Percentiles rank a stretch among this genome's conserved stretches.
Conservation (phyloP, 2,113 vertebrate species). For the Brachypteracias leptosomus region DNA sequence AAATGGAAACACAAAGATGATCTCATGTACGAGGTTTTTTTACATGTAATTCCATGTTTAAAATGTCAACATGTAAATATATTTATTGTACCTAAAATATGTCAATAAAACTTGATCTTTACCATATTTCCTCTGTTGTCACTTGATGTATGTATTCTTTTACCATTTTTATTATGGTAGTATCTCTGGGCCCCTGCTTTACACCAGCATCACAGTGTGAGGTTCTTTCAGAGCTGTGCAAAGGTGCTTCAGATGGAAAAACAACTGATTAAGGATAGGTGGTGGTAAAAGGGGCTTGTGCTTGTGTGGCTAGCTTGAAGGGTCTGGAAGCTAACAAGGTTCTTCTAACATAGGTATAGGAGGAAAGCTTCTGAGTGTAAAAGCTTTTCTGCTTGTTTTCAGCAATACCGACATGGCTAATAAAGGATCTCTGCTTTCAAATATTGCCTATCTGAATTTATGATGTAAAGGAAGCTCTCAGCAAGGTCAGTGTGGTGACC, state of each 20-base stretch:
- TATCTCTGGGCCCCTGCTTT: not conserved
- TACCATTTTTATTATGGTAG: not conserved
- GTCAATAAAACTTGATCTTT: slow-evolving; percentile 47
- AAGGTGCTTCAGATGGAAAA: not conserved
- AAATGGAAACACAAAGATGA: slow-evolving; percentile 41
- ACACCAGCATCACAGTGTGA: fast-evolving
- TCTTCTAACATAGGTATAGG: not conserved
- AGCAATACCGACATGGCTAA: not conserved
- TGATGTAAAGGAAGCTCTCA: not conserved
- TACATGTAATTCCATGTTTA: slow-evolving; percentile 21
- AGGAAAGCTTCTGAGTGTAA: not conserved
- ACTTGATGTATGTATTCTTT: not conserved
- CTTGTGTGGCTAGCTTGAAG: not conserved
- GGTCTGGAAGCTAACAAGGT: not conserved
- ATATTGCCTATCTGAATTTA: not conserved
- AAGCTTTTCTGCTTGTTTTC: not conserved
- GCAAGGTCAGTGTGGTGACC: not conserved
- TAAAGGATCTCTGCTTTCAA: not conserved
- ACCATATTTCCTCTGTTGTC: not conserved
- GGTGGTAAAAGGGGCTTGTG: not conserved
- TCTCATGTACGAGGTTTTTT: slow-evolving; percentile 45
- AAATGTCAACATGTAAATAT: slow-evolving; percentile 43
- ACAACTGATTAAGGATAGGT: not conserved
- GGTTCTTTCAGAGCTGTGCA: not conserved
- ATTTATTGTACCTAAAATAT: slow-evolving; percentile 43